Base-by-base conservation (phyloP, 1,140 invertebrate species). In the Aphelinus atriplicis region DNA sequence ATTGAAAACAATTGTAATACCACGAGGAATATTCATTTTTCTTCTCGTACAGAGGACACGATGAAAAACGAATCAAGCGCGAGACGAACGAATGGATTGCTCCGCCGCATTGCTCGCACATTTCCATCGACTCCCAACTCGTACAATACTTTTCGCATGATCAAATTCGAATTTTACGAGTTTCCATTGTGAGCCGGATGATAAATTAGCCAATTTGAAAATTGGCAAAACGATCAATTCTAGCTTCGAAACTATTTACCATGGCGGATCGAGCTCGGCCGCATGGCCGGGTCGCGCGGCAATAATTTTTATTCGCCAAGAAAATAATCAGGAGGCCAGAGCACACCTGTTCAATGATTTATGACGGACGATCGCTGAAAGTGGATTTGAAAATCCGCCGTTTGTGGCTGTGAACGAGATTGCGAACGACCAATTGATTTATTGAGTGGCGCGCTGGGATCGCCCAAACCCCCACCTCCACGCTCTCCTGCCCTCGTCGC, bases 331-430 rank as follows among this genome's bases (percentile, higher is more conserved):
- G 48, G 56, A 60, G 47, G 3, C 63, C 10, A 26, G 6, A 56
- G 53, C 55, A 67, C 65, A 67, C 65, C 65, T 67, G 65, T 67
- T 67, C 50, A 45, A 67, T 43, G 51, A 67, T 67, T 67, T 67
- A 67, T 67, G 65, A 67, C 51, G 56, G 47, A 50, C 53, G 4
- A 45, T 45, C 4, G 64, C 42, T 43, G 42, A 45, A 51, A 58
- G 66, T 26, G 46, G 55, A 68, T 68, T 58, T 57, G 43, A 68
- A 58, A 48, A 58, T 57, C 55, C 46, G 5, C 5, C 45, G 55
- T 68, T 68, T 58, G 66, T 46, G 66, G 66, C 43, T 26, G 55
- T 58, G 7, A 68, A 68, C 66, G 53, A 45, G 56, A 68, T 58
- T 58, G 55, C 56, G 51, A 57, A 45, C 53, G 56, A 10, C 47